Percentiles rank a stretch among this genome's conserved stretches.
Evolutionary conservation across 2,888 invertebrate species (phyloP).

Genomic region (Nymphalis polychloros): DNA sequence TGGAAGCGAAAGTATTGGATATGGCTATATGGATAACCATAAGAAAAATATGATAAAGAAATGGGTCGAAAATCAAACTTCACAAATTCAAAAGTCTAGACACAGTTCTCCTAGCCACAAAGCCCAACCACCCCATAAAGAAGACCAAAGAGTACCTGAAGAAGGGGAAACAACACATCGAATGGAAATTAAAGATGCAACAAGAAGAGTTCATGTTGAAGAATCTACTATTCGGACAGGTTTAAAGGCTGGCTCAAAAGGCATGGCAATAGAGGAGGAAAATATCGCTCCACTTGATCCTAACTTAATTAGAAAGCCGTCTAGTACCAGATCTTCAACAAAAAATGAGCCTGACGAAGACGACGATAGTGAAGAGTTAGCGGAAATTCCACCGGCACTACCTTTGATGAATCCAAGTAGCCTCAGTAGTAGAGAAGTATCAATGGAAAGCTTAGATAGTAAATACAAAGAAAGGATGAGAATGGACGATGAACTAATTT

Average conservation of each 20-base stretch:
- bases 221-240: slow-evolving; percentile 84
- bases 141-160: slow-evolving; percentile 55
- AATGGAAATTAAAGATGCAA: slow-evolving; percentile 79
- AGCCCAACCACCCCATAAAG: slow-evolving; percentile 53
- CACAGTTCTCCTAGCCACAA: slow-evolving; percentile 79
- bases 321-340: slow-evolving; percentile 56
- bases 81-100: slow-evolving; percentile 87
- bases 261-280: slow-evolving; percentile 77
- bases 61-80: slow-evolving; percentile 95
- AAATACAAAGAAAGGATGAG: slow-evolving; percentile 87
- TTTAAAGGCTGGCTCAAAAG: slow-evolving; percentile 78
- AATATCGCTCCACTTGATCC: slow-evolving; percentile 69
- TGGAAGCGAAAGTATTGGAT: slow-evolving; percentile 82
- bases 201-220: slow-evolving; percentile 81
- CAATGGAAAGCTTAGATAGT: slow-evolving; percentile 90
- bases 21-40: slow-evolving; percentile 95
- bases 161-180: slow-evolving; percentile 60
- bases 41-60: slow-evolving; percentile 96
- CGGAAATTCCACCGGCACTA: slow-evolving; percentile 90
- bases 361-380: slow-evolving; percentile 90
- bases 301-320: slow-evolving; percentile 50
- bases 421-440: slow-evolving; percentile 90
- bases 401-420: slow-evolving; percentile 87
- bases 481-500: slow-evolving; percentile 80
- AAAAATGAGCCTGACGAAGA: slow-evolving; percentile 84